Conservation (phyloP, 2,888 invertebrate genomes). For the Cremastinae sp. region DNA sequence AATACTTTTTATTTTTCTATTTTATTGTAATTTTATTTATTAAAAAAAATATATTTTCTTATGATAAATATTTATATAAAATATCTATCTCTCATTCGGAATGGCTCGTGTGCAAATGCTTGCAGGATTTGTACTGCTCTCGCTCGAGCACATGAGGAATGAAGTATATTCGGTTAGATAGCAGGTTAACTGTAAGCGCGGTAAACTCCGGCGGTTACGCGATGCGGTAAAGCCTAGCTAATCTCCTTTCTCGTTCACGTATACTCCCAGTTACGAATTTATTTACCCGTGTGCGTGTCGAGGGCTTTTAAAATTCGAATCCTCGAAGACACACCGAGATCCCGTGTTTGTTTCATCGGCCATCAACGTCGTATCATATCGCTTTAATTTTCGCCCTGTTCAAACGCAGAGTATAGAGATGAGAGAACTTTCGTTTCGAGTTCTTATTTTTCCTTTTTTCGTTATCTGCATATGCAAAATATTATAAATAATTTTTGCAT, state of each 20-base stretch:
- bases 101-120: slow-evolving; percentile 11
- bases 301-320: slow-evolving; percentile 30
- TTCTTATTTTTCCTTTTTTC: no score
- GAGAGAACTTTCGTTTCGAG: no score
- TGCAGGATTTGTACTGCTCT: slow-evolving; percentile 19
- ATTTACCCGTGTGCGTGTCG: background rate
- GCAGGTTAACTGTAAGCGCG: background rate
- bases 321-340: slow-evolving; percentile 24
- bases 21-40: no score
- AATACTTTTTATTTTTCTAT: no score
- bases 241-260: slow-evolving; percentile 41
- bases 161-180: background rate
- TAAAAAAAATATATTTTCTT: no score
- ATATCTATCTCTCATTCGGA: slow-evolving; percentile 1
- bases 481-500: no score
- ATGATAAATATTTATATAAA: no score
- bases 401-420: no score
- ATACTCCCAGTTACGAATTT: slow-evolving; percentile 23
- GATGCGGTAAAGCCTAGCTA: slow-evolving; percentile 18
- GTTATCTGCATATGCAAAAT: no score
- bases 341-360: no score
- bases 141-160: slow-evolving; percentile 1
- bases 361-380: no score
- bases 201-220: background rate
- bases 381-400: no score